Conservation (phyloP, 2,888 invertebrate genomes). For the Rugalucina vietnamica region DNA sequence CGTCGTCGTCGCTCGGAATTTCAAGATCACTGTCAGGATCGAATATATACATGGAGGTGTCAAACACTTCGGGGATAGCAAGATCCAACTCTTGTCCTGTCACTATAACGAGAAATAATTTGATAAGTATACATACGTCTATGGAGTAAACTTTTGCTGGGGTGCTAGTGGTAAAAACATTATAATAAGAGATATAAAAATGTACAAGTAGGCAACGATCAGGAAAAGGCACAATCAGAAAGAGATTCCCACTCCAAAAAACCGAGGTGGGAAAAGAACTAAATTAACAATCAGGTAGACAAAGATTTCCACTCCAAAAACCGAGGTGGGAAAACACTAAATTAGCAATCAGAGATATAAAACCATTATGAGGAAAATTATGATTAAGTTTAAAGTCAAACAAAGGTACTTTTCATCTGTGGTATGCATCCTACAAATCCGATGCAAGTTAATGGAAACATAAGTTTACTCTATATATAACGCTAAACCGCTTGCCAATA, state of each 20-base stretch:
- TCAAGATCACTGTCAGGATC: constrained; percentile 46
- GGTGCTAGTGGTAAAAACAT: no score
- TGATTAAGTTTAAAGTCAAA: no score
- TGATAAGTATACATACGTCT: background rate
- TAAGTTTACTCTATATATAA: no score
- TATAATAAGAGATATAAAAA: background rate
- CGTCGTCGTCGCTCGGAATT: constrained; percentile 25
- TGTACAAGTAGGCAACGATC: background rate
- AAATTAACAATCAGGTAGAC: background rate
- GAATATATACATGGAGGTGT: constrained; percentile 8
- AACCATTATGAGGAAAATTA: no score
- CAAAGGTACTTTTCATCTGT: no score
- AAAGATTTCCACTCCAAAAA: no score
- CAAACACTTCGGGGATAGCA: background rate
- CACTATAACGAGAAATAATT: constrained; percentile 19
- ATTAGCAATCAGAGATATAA: no score
- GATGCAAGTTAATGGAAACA: no score
- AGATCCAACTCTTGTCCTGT: constrained; percentile 12
- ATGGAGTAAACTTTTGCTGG: background rate
- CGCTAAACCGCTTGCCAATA: no score
- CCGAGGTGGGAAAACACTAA: no score
- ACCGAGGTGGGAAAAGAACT: background rate
- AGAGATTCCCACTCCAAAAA: background rate
- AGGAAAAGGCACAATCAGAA: background rate
- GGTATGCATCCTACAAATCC: no score